Base-by-base conservation (phyloP, 2,797 vertebrate species). In the Enteromius fasciolatus region DNA sequence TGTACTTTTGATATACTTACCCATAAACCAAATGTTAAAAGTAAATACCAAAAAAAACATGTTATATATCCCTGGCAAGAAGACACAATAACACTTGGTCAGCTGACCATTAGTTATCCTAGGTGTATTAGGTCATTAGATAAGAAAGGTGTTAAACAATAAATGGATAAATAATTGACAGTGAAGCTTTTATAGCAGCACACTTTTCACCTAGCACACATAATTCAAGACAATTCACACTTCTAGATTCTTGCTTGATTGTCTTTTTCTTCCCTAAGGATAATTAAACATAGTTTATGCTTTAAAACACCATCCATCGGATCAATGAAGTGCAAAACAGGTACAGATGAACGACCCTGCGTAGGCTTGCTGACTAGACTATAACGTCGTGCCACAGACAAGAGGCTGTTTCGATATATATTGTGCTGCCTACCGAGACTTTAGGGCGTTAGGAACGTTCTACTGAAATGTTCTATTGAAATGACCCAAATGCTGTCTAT, bases 291-390 rank as follows among this genome's bases (percentile, higher is more conserved):
- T 33, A n/a, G 23, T 73, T 72, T 72, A 23, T 48, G 39, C 17
- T 48, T 64, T 63, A 6, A 46, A 46, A 80, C 23, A 69, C 25
- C 25, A 69, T 36, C 9, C 33, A 20, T 54, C 1, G 25, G 50
- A 39, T 68, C n/a, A 18, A 28, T 69, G 15, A 57, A 79, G 10
- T 23, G 14, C 79, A 81, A 46, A 81, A 50, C 79, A 81, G 57
- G 78, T 72, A 48, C 67, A 72, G 54, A 61, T 61, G 52, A 70
- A 61, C 18, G 18, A 17, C 36, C 17, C 6, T 10, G 14, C 25
- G 48, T 18, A 44, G 25, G 17, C 25, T 69, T 80, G 78, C 52
- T 73, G 41, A 50, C 20, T 46, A 80, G 18, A 31, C 54, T 50
- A 15, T 64, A 48, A 61, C 4, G 39, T 59, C 66, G 6, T 2